These are phyloP conservation scores for Centropyge bicolor DNA, from an alignment of 2,797 vertebrate genomes.

Conservation along the genomic window DNA sequence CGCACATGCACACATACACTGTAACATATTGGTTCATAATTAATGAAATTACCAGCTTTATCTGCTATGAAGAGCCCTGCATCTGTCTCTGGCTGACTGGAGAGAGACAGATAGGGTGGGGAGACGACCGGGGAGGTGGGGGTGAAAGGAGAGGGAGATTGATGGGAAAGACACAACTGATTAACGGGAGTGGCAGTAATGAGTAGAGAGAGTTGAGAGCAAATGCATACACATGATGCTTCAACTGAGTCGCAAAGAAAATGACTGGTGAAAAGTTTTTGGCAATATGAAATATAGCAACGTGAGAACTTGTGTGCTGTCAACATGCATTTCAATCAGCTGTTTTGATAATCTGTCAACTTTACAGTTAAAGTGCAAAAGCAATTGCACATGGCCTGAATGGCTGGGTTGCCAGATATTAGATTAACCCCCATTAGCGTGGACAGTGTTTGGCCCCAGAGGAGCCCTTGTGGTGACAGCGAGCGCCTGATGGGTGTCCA, in stretches of 20 bases:
- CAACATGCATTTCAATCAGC: constrained; percentile 20
- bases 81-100: constrained; percentile 89
- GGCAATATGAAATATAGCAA: background rate
- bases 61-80: constrained; percentile 93
- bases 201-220: constrained; percentile 57
- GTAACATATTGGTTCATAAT: constrained; percentile 99
- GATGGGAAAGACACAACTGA: constrained; percentile 71
- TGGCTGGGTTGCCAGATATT: constrained; percentile 68
- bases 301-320: background rate
- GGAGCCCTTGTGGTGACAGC: constrained; percentile 63
- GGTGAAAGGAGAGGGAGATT: constrained; percentile 53
- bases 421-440: constrained; percentile 71
- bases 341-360: constrained; percentile 29
- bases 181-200: constrained; percentile 79
- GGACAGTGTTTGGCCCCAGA: constrained; percentile 61
- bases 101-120: constrained; percentile 69
- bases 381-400: constrained; percentile 5
- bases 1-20: constrained; percentile 69
- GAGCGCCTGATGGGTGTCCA: constrained; percentile 42
- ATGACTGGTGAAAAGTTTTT: constrained; percentile 16
- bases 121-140: background rate
- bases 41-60: constrained; percentile 99
- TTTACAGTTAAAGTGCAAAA: constrained; percentile 37
- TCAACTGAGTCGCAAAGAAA: constrained; percentile 39
- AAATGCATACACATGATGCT: constrained; percentile 48